These are phyloP conservation scores for Microplitis mediator DNA, from an alignment of 1,140 invertebrate species.

Conservation along the genomic window DNA sequence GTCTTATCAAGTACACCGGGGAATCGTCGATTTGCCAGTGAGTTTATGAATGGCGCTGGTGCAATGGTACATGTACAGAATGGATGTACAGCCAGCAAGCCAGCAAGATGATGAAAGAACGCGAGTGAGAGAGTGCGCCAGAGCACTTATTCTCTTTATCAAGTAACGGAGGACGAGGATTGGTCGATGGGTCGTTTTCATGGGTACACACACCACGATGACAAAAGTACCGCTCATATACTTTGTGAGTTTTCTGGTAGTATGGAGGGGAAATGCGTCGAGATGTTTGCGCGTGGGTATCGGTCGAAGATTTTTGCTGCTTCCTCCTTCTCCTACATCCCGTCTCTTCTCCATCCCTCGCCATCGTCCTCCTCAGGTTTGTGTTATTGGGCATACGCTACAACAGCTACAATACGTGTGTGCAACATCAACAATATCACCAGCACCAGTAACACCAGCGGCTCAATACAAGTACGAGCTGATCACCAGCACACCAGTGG, in stretches of 20 bases:
- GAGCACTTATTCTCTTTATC: not conserved
- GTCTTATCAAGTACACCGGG: not conserved
- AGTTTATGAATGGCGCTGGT: constrained; percentile 6
- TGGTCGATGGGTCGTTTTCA: not conserved
- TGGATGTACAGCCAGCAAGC: not conserved
- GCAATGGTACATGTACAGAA: not conserved
- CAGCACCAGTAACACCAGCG: no score
- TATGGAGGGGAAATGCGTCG: not conserved
- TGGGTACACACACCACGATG: not conserved
- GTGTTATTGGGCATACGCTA: no score
- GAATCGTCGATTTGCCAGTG: not conserved
- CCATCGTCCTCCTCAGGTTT: not conserved
- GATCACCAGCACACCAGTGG: not conserved
- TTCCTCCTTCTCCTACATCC: not conserved
- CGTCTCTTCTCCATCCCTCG: not conserved
- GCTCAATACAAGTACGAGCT: no score
- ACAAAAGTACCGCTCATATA: not conserved
- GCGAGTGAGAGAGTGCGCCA: not conserved
- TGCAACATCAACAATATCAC: no score
- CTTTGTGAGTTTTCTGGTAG: not conserved
- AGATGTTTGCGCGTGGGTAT: not conserved
- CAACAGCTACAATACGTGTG: no score
- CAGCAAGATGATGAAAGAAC: not conserved
- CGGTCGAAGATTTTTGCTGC: not conserved
- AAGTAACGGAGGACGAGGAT: not conserved